Evolutionary conservation across 2,888 invertebrate genomes (phyloP), one percentile per base, ranked within the genome.

Genomic region (Tetrapedia diversipes): DNA sequence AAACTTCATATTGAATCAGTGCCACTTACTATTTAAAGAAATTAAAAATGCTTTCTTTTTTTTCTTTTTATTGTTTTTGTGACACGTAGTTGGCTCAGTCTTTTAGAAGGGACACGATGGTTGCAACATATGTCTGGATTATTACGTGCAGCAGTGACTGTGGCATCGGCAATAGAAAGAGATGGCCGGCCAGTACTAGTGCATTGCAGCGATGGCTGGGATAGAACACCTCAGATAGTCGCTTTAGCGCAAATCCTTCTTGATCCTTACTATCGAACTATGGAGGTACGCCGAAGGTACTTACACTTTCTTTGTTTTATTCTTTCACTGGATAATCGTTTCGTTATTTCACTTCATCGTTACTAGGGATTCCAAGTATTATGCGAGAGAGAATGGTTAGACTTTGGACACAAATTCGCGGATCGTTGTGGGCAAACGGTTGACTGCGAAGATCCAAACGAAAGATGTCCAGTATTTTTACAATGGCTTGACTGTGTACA

Each of bases 131-230:
- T 98, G 93, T 95, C 97, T 19, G 96, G 96, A 24, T 93, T 98
- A 72, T 92, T 97, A 87, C 95, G 96, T 79, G 96, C 98, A 8
- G 96, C 98, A 24, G 94, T 95, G 83, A 95, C 95, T 10, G 96
- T 97, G 41, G 96, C 96, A 6, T 95, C 95, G 74, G 96, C 96
- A 0, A 95, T 98, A 74, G 96, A 96, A 85, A 94, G 94, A 61
- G 96, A 97, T 74, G 96, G 95, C 22, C 94, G 97, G 60, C 98
- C 98, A 8, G 99, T 98, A 66, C 93, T 99, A 77, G 98, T 99
- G 11, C 99, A 99, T 92, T 99, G 99, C 92, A 98, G 98, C 2
- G 99, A 99, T 93, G 99, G 99, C 56, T 99, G 99, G 99, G 99
- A 99, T 93, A 94, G 99, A 83, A 99, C 99, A 69, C 97, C 99